A percentile compares a stretch with the other conserved stretches of the same genome.
These are phyloP conservation scores for Melieria crassipennis DNA, from an alignment of 2,888 invertebrate genomes.

Conservation along the genomic window DNA sequence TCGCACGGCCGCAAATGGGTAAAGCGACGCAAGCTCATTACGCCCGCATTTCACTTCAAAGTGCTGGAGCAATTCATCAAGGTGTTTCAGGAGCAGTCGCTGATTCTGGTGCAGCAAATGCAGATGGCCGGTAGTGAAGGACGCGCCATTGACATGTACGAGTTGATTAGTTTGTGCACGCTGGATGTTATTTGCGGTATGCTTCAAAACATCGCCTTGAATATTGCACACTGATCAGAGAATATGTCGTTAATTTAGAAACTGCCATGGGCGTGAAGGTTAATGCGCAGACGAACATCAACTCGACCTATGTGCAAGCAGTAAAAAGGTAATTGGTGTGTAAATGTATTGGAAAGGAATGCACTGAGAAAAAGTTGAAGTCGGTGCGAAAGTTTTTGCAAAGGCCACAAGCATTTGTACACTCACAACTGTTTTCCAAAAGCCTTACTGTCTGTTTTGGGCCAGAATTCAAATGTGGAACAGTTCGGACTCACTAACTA, in stretches of 20 bases:
- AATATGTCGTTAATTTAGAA: slow-evolving; percentile 55
- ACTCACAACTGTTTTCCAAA: too few species aligned
- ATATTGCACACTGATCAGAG: too few species aligned
- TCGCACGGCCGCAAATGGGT: slow-evolving; percentile 69
- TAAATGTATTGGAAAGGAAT: not conserved
- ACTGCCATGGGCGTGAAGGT: slow-evolving; percentile 81
- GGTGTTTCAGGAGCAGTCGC: slow-evolving; percentile 73
- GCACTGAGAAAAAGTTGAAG: not conserved
- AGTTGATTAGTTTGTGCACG: slow-evolving; percentile 64
- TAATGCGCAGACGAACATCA: slow-evolving; percentile 72
- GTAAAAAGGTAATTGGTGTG: slow-evolving; percentile 71
- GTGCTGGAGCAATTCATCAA: slow-evolving; percentile 75
- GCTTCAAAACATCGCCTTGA: not conserved
- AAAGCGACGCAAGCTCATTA: slow-evolving; percentile 73
- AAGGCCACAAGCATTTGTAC: too few species aligned
- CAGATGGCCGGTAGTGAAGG: slow-evolving; percentile 60
- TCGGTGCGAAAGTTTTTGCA: too few species aligned
- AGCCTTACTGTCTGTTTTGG: too few species aligned
- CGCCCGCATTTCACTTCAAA: slow-evolving; percentile 80
- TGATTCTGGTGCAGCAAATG: slow-evolving; percentile 64
- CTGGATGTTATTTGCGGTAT: slow-evolving; percentile 43
- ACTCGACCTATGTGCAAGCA: slow-evolving; percentile 74
- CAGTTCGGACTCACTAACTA: too few species aligned
- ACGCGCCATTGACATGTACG: slow-evolving; percentile 69
- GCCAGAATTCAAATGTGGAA: too few species aligned